Conservation (phyloP, 2,113 vertebrate genomes). For the Crypturellus undulatus region DNA sequence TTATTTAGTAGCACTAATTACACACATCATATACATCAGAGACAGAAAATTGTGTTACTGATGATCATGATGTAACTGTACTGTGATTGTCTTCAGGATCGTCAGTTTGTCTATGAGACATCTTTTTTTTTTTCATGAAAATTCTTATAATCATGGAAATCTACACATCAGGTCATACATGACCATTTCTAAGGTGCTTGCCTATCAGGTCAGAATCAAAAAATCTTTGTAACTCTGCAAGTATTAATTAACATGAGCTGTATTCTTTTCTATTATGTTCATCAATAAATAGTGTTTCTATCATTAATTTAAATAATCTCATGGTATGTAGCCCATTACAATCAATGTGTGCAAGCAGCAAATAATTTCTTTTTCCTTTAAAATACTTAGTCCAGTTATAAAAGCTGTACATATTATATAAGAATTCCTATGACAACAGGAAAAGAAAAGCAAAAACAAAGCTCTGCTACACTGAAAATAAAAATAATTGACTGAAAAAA, state of each 20-base stretch:
- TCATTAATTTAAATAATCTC: neutral
- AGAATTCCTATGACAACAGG: neutral
- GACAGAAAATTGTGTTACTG: neutral
- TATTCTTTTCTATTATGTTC: neutral
- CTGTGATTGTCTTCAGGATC: neutral
- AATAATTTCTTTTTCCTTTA: neutral
- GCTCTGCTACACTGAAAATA: neutral
- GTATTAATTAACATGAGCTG: neutral
- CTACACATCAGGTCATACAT: conserved; percentile 17
- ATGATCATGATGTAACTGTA: neutral
- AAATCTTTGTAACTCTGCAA: neutral
- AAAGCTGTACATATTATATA: neutral
- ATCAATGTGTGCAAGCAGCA: neutral
- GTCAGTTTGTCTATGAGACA: neutral
- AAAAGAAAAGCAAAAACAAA: neutral
- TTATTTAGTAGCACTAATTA: neutral
- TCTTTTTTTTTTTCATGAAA: conserved; percentile 32
- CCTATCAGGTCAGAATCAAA: neutral
- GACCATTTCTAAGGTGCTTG: neutral
- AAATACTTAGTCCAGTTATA: neutral
- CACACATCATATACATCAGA: neutral
- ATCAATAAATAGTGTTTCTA: neutral
- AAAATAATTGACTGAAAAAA: neutral
- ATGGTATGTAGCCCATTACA: neutral
- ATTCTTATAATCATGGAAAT: conserved; percentile 21